A percentile compares a stretch with the other conserved stretches of the same genome.
phyloP scores from a whole-genome alignment of 2,797 vertebrate species.

The Tolypeutes matacus region DNA sequence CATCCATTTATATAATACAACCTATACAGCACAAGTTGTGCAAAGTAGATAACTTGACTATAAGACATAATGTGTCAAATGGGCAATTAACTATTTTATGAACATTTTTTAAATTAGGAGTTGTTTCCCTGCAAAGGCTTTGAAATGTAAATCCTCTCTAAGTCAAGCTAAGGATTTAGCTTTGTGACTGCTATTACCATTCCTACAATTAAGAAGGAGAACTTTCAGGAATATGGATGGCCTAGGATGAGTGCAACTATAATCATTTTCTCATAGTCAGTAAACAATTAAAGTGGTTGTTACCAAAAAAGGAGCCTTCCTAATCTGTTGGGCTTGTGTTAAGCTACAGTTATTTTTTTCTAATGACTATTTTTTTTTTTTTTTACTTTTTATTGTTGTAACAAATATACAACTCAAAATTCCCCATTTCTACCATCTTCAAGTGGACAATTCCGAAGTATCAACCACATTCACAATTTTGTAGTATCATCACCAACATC shows the following conservation, averaged over 20 bases:
- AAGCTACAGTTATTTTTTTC: background rate
- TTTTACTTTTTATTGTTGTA: too few species aligned
- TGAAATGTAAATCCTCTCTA: background rate
- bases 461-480: too few species aligned
- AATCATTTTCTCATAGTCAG: background rate
- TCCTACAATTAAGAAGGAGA: background rate
- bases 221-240: background rate
- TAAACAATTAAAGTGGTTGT: background rate
- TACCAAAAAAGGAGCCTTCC: background rate
- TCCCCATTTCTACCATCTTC: too few species aligned
- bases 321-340: background rate
- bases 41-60: slow-evolving; percentile 51
- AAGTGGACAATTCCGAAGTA: too few species aligned
- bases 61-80: slow-evolving; percentile 59
- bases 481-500: too few species aligned
- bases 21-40: slow-evolving; percentile 57
- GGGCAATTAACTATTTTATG: slow-evolving; percentile 44
- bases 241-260: background rate
- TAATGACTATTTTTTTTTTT: too few species aligned
- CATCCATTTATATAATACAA: slow-evolving; percentile 45
- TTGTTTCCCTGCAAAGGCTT: background rate
- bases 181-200: slow-evolving; percentile 10
- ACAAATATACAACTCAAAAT: too few species aligned
- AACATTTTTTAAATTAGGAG: background rate
- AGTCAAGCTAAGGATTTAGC: background rate